A percentile compares a stretch with the other conserved stretches of the same genome.
phyloP scores from a whole-genome alignment of 2,888 invertebrate species.

The Trissonchulus latispiculum region DNA sequence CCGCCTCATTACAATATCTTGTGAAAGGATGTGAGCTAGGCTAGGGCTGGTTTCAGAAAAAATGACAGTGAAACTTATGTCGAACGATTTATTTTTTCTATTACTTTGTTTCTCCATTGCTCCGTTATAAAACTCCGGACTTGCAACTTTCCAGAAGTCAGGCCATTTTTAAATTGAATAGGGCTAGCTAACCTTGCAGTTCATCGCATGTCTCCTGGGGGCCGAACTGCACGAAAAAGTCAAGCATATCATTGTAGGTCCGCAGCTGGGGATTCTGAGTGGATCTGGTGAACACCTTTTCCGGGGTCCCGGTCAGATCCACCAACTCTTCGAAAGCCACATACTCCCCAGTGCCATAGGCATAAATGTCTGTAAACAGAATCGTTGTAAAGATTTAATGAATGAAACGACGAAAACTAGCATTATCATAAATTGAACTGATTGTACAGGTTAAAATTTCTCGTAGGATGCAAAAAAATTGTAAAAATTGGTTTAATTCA shows the following conservation, averaged over 20 bases:
- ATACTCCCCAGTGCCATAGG: constrained; percentile 42
- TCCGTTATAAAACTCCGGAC: neutral
- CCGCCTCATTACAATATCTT: no score
- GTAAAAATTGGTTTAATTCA: no score
- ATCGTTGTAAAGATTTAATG: no score
- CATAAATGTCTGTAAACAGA: no score
- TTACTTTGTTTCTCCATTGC: neutral
- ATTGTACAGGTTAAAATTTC: no score
- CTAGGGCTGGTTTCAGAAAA: no score
- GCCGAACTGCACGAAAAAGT: constrained; percentile 33
- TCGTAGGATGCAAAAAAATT: no score
- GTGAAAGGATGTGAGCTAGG: no score
- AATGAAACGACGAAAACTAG: no score
- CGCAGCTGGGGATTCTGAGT: constrained; percentile 24
- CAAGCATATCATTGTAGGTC: constrained; percentile 22
- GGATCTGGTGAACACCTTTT: constrained; percentile 38
- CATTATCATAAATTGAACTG: no score
- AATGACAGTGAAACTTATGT: no score
- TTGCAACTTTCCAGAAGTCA: neutral
- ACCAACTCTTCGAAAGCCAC: constrained; percentile 39
- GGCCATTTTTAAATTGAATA: neutral
- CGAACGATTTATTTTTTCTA: no score
- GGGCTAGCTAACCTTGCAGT: constrained; percentile 30
- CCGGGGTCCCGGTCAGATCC: constrained; percentile 29
- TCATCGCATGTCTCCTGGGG: constrained; percentile 40